Base-by-base conservation (phyloP, 2,797 vertebrate species). In the Telmatherina bonti region DNA sequence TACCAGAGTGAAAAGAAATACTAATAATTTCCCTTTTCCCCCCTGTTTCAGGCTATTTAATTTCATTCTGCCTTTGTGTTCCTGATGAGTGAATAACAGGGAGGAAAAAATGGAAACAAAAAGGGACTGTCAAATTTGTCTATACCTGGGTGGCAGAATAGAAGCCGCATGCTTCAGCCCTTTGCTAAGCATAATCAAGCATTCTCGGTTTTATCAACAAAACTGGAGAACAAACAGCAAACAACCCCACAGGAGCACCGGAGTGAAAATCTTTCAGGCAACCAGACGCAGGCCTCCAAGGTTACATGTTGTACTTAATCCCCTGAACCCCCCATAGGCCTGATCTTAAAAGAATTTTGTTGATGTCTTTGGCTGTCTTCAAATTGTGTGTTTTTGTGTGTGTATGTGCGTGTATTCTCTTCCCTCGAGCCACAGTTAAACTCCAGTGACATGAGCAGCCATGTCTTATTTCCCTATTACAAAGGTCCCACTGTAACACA, bases 381-480 rank as follows among this genome's bases (percentile, higher is more conserved):
- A 60, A 35, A 56, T 62, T 81, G 62, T 58, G 67, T 68, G 70
- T 70, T 59, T 65, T 62, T 35, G 60, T 64, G 56, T 69, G 59
- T 41, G 54, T 66, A 47, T 52, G 26, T 33, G 33, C 8, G 55
- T 41, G 72, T 4, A 12, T 53, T 43, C 20, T 76, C 60, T 59
- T 84, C 85, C 87, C 85, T 62, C 6, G 70, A 83, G 91, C 76
- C 74, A 85, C 72, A 80, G 82, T 88, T 91, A 92, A 90, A 91
- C 85, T 86, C 67, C 85, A 76, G 85, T 90, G 91, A 91, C 89
- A 91, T 88, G 83, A 88, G 77, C 86, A 91, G 90, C 87, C 91
- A 89, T 84, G 89, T 89, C 86, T 89, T 88, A 91, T 91, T 90
- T 89, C 85, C 90, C 85, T 72, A 83, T 90, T 91, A 92, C 79